These are phyloP conservation scores for Leptogaster cylindrica DNA, from an alignment of 2,888 invertebrate species.

Conservation along the genomic window DNA sequence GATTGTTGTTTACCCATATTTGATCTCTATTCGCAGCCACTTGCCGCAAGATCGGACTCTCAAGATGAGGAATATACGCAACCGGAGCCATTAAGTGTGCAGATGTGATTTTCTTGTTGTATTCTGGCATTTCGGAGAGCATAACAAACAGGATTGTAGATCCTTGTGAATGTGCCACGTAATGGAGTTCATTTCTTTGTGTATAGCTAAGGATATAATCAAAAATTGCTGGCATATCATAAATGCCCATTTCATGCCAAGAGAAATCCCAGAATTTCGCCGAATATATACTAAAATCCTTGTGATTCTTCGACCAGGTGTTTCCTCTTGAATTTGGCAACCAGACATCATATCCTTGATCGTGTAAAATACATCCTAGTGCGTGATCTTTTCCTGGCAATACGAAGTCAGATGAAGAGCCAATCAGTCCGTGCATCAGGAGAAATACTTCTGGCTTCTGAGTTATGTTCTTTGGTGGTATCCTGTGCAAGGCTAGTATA, in stretches of 20 bases:
- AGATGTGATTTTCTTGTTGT: slow-evolving; percentile 55
- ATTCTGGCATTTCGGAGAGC: slow-evolving; percentile 53
- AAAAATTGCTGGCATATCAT: slow-evolving; percentile 56
- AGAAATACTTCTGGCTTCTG: slow-evolving; percentile 48
- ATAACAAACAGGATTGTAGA: slow-evolving; percentile 53
- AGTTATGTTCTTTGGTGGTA: slow-evolving; percentile 53
- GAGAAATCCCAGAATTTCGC: slow-evolving; percentile 57
- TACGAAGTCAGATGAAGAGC: slow-evolving; percentile 56
- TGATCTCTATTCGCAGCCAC: background rate
- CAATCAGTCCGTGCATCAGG: slow-evolving; percentile 53
- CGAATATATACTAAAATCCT: slow-evolving; percentile 8
- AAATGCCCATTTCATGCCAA: slow-evolving; percentile 59
- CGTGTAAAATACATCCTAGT: slow-evolving; percentile 54
- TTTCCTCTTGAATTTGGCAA: slow-evolving; percentile 56
- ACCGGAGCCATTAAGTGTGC: slow-evolving; percentile 57
- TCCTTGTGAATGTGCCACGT: slow-evolving; percentile 58
- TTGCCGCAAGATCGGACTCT: background rate
- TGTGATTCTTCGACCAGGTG: slow-evolving; percentile 54
- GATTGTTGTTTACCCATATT: too few relatives aligned
- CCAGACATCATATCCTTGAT: slow-evolving; percentile 59
- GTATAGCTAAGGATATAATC: slow-evolving; percentile 54
- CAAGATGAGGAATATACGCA: slow-evolving; percentile 44
- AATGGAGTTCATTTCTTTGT: slow-evolving; percentile 52
- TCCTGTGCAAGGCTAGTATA: slow-evolving; percentile 54
- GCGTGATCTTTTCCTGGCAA: slow-evolving; percentile 52